These are phyloP conservation scores for Torymus texanus DNA, from an alignment of 2,888 invertebrate species.

Conservation along the genomic window DNA sequence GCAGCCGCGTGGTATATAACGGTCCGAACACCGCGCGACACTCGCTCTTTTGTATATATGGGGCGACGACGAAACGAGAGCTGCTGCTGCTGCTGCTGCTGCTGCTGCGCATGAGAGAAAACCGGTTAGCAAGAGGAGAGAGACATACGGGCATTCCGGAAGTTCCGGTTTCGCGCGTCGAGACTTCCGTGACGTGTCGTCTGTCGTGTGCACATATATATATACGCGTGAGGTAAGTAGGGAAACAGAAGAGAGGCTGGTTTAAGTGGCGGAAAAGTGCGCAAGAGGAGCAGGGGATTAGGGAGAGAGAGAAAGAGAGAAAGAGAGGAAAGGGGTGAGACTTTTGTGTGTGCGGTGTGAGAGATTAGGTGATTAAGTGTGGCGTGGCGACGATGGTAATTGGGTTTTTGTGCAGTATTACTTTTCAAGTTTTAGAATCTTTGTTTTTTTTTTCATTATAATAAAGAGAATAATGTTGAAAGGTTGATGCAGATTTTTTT, in stretches of 20 bases:
- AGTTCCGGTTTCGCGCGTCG: slow-evolving; percentile 45
- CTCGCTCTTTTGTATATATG: background rate
- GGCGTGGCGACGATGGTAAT: no score
- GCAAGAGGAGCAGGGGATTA: background rate
- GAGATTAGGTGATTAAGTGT: no score
- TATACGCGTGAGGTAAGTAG: background rate
- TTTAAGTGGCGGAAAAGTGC: slow-evolving; percentile 35
- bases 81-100: background rate
- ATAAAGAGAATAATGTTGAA: no score
- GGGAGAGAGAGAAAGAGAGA: background rate
- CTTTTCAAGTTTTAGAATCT: no score
- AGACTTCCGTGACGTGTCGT: slow-evolving; percentile 48
- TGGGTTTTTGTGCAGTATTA: no score
- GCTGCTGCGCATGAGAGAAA: background rate
- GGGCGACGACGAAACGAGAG: slow-evolving; percentile 27
- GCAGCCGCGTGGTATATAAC: slow-evolving; percentile 63
- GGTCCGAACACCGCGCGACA: slow-evolving; percentile 66
- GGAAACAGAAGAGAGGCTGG: background rate
- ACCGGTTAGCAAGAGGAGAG: slow-evolving; percentile 30
- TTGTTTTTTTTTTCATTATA: no score
- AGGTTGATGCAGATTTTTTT: no score
- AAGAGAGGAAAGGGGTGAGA: background rate
- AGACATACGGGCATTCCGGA: slow-evolving; percentile 43
- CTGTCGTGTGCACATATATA: background rate
- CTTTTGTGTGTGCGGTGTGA: background rate